phyloP scores from a whole-genome alignment of 1,140 invertebrate genomes.

The Trichoplusia ni region DNA sequence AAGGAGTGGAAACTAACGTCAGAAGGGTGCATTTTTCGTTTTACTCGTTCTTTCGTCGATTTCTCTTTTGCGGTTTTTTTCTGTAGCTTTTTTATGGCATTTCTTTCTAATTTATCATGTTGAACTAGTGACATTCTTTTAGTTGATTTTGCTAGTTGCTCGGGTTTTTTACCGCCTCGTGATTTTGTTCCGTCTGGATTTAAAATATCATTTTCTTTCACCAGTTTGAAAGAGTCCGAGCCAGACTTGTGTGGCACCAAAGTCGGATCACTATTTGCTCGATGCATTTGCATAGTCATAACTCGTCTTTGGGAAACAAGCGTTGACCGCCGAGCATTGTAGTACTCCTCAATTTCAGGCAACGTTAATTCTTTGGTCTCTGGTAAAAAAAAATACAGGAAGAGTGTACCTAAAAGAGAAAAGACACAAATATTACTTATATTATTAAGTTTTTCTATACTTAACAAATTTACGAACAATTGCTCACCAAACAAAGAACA shows the following conservation, averaged over 20 bases:
- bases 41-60: not conserved
- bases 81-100: not conserved
- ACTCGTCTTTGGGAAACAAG: conserved; percentile 48
- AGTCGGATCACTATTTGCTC: too few relatives aligned
- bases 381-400: conserved; percentile 86
- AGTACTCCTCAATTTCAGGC: conserved; percentile 90
- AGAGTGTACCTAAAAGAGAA: conserved; percentile 74
- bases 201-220: too few relatives aligned
- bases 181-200: too few relatives aligned
- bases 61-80: not conserved
- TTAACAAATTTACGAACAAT: too few relatives aligned
- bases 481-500: conserved; percentile 51
- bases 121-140: too few relatives aligned
- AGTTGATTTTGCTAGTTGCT: not conserved
- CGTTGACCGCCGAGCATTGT: conserved; percentile 70
- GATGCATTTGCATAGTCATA: conserved; percentile 32
- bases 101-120: not conserved
- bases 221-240: too few relatives aligned
- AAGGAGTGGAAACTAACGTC: too few relatives aligned
- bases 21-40: too few relatives aligned
- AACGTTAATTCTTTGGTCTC: conserved; percentile 90
- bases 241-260: too few relatives aligned
- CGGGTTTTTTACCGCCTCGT: too few relatives aligned
- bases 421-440: not conserved
- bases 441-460: too few relatives aligned